Evolutionary conservation across 2,797 vertebrate genomes (phyloP).

Genomic region (Rhinoraja longicauda): DNA sequence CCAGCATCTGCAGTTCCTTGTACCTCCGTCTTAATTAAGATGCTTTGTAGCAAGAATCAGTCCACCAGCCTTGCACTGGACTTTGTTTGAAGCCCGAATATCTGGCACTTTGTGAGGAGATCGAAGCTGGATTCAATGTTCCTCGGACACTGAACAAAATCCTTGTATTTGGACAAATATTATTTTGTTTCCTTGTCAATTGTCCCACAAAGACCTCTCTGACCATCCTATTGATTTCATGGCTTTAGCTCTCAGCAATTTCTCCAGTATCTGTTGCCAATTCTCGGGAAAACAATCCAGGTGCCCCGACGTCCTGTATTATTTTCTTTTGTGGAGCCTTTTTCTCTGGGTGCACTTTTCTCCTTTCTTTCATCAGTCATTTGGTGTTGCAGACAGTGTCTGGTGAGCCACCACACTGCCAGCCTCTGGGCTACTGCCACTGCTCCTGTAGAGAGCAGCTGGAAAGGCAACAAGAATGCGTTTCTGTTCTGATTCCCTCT

Average conservation of each 20-base stretch:
- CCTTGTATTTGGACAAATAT: too few relatives aligned
- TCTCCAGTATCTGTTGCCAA: background rate
- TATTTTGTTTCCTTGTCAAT: too few relatives aligned
- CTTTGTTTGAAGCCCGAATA: background rate
- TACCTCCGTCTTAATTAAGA: background rate
- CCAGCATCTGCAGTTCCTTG: too few relatives aligned
- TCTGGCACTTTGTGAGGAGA: background rate
- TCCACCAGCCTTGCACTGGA: background rate
- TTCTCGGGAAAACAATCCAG: too few relatives aligned
- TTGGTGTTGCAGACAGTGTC: background rate
- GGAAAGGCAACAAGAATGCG: too few relatives aligned
- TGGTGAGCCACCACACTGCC: too few relatives aligned
- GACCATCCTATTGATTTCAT: too few relatives aligned
- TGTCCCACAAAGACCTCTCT: too few relatives aligned
- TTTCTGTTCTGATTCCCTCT: background rate
- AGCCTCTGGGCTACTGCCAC: background rate
- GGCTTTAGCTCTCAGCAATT: too few relatives aligned
- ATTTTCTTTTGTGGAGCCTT: background rate
- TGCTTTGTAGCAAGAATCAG: background rate
- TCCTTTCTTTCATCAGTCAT: background rate
- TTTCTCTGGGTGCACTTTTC: background rate
- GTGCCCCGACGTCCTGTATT: background rate
- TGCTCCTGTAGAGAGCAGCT: background rate
- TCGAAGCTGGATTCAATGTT: background rate
- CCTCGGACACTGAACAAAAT: too few relatives aligned